Base-by-base conservation (phyloP, 1,140 invertebrate genomes). In the Heliothis virescens region DNA sequence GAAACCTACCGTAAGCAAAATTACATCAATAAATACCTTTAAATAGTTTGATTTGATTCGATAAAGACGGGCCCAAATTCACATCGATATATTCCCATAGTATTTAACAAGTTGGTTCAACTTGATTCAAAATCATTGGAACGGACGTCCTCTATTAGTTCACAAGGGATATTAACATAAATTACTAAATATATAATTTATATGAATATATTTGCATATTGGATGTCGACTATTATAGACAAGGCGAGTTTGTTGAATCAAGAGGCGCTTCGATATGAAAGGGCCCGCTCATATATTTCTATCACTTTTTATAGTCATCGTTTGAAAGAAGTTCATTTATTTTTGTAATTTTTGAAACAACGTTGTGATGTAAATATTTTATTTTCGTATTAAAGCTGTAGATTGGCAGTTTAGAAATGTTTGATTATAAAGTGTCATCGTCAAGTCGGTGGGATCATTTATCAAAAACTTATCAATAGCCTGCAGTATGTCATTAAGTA, bases 141-240 rank as follows among this genome's bases (percentile, higher is more conserved):
- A 60, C 79, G 79, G 79, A 80, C 76, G 76, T 82, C 80, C 80
- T 82, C 60, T 79, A 69, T 79, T 82, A 79, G 62, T 53, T 55
- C 34, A 62, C 71, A 62, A 79, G 41, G 53, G 16, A 63, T 65
- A 82, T 82, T 74, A 73, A 52, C 80, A 78, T 81, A 72, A 80
- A 62, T 60, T 77, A 77, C 65, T 59, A 71, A 71, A 71, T 81
- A 65, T 60, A 71, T 81, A 73, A 73, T 65, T 72, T 79, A 79
- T 72, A 60, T 72, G 48, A 34, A 79, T 55, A 47, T 72, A 79
- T 79, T 67, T 52, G 73, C 55, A 69, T 65, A 80, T 76, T 63
- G 15, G 26, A 77, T 55, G 48, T 52, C 47, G 41, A 16, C 34
- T 74, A 72, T 76, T 48, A 76, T 53, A 76, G 60, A 63, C 50